Evolutionary conservation across 1,140 invertebrate species (phyloP).

Genomic region (Drosophila pachea): DNA sequence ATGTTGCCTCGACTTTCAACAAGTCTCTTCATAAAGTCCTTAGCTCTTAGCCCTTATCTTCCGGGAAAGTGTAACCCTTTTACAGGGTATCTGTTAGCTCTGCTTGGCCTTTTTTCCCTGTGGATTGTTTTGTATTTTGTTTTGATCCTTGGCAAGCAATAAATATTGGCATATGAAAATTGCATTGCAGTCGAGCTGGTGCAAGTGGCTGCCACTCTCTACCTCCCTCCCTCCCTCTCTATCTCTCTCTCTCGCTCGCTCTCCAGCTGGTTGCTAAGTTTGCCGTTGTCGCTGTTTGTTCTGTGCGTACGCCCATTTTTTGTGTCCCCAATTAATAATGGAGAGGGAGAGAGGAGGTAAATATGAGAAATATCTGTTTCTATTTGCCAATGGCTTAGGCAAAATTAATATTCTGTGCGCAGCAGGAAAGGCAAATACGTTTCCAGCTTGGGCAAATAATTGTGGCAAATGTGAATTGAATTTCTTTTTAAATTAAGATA

Average conservation of each 20-base stretch:
- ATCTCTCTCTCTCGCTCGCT: no score
- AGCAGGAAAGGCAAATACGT: conserved; percentile 6
- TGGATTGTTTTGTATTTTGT: conserved; percentile 28
- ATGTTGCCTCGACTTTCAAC: no score
- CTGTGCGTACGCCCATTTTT: conserved; percentile 15
- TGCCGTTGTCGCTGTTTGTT: conserved; percentile 20
- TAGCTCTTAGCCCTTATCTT: no score
- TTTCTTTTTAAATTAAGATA: neutral
- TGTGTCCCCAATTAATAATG: conserved; percentile 24
- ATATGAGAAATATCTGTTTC: conserved; percentile 18
- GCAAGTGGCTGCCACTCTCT: conserved; percentile 11
- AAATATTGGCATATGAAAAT: conserved; percentile 47
- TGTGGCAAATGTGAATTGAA: conserved; percentile 2
- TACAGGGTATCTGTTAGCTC: neutral
- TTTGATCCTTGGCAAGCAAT: conserved; percentile 35
- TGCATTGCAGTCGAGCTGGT: conserved; percentile 22
- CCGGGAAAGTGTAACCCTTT: no score
- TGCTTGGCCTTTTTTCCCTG: neutral
- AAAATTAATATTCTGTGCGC: neutral
- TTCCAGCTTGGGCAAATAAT: conserved; percentile 9
- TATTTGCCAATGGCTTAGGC: conserved; percentile 24
- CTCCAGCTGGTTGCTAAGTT: conserved; percentile 27
- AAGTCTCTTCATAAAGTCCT: no score
- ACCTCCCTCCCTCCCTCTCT: no score
- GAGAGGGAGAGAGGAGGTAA: conserved; percentile 2